phyloP scores from a whole-genome alignment of 2,888 invertebrate genomes.

The Nebria salina region DNA sequence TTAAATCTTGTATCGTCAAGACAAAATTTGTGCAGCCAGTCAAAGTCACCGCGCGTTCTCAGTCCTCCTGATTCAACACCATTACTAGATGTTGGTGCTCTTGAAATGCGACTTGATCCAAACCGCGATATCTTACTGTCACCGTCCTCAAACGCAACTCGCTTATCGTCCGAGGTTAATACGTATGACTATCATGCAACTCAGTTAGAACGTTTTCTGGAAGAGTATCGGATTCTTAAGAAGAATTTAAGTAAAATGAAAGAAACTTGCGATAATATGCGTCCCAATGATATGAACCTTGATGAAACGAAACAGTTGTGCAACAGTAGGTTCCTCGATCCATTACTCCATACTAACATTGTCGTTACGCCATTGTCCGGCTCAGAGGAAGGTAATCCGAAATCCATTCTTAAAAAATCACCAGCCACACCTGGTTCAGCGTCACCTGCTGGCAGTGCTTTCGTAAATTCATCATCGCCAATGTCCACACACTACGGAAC shows the following conservation, averaged over 20 bases:
- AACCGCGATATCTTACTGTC: conserved; percentile 46
- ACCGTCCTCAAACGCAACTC: conserved; percentile 34
- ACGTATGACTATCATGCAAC: conserved; percentile 82
- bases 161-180: conserved; percentile 60
- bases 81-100: conserved; percentile 69
- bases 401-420: conserved; percentile 69
- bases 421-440: conserved; percentile 53
- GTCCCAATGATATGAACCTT: conserved; percentile 50
- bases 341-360: conserved; percentile 61
- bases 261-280: conserved; percentile 77
- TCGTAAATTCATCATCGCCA: conserved; percentile 15
- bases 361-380: conserved; percentile 53
- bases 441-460: conserved; percentile 9
- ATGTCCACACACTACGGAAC: conserved; percentile 16
- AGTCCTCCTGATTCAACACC: conserved; percentile 66
- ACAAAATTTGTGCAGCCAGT: conserved; percentile 71
- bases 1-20: conserved; percentile 71
- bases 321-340: conserved; percentile 59
- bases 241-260: conserved; percentile 84
- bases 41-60: conserved; percentile 64
- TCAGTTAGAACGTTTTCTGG: conserved; percentile 80
- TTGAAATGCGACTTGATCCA: conserved; percentile 59
- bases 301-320: conserved; percentile 25
- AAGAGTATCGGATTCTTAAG: conserved; percentile 80
- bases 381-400: conserved; percentile 65